Evolutionary conservation across 2,113 vertebrate species (phyloP).

Genomic region (Microtus ochrogaster): DNA sequence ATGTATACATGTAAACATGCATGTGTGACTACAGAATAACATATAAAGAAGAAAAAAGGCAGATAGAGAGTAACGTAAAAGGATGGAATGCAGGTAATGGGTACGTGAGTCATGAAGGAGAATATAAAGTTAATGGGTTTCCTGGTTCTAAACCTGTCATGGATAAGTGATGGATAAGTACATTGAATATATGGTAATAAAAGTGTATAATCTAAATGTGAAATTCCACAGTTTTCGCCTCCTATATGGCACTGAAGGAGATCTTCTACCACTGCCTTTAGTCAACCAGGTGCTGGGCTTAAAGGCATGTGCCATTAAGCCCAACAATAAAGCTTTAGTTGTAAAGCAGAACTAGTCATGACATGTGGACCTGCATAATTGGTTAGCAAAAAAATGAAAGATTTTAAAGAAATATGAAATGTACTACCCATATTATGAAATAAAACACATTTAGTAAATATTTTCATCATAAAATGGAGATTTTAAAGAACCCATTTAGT

Average conservation of each 20-base stretch:
- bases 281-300: too few relatives aligned
- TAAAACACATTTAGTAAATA: neutral
- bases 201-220: neutral
- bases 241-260: too few relatives aligned
- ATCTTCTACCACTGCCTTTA: neutral
- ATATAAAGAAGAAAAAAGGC: too few relatives aligned
- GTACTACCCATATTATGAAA: neutral
- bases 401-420: neutral
- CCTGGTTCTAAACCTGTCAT: neutral
- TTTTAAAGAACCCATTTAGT: neutral
- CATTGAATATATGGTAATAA: neutral
- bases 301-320: neutral
- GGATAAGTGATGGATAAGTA: neutral
- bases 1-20: neutral
- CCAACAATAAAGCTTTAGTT: neutral
- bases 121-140: neutral
- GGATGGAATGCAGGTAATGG: neutral
- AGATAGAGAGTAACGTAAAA: too few relatives aligned
- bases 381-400: neutral
- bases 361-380: neutral
- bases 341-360: neutral
- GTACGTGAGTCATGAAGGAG: neutral
- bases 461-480: slow-evolving; percentile 25
- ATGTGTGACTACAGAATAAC: neutral
- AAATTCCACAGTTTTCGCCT: neutral